Base-by-base conservation (phyloP, 2,113 vertebrate species). In the Planiliza haematocheilus region DNA sequence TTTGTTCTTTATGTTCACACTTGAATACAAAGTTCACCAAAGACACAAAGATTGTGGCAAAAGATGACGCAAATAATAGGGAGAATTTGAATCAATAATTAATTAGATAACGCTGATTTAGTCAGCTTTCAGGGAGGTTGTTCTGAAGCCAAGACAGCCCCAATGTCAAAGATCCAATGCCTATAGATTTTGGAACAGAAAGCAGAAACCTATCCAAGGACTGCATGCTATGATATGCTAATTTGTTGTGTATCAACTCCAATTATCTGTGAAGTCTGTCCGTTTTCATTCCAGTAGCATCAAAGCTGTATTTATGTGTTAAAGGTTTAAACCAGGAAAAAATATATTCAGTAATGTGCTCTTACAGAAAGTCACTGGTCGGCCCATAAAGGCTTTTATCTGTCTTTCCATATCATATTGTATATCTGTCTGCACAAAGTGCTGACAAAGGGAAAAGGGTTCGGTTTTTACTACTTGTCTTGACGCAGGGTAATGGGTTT, bases 151-250 rank as follows among this genome's bases (percentile, higher is more conserved):
- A 45, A 45, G 17, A 45, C 14, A 20, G 14, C 24, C 51, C 2
- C 36, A 50, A 58, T 49, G n/a, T 30, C 37, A 65, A 65, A 53
- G 18, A 66, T 16, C 10, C 36, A 53, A 38, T 21, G 9, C 4
- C 49, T 39, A 49, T 56, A 51, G 42, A 48, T 66, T 72, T 64
- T 41, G 14, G 20, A 60, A 5, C 11, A 68, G 37, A 43, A 17
- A 41, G 21, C 8, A 11, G 9, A 68, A 77, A 50, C n/a, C 39
- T 52, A 4, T 39, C 42, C 37, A 46, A 37, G 6, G 17, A 17
- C 43, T 8, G 14, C 55, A 61, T 18, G 52, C 37, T 1, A 21
- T 0, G 20, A 49, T 24, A 51, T 12, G 18, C 7, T n/a, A 13
- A 10, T 39, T 45, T 30, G 10, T 45, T 16, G 42, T 38, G 34